Conservation (phyloP, 2,113 vertebrate genomes). For the Nycticryphes semicollaris region DNA sequence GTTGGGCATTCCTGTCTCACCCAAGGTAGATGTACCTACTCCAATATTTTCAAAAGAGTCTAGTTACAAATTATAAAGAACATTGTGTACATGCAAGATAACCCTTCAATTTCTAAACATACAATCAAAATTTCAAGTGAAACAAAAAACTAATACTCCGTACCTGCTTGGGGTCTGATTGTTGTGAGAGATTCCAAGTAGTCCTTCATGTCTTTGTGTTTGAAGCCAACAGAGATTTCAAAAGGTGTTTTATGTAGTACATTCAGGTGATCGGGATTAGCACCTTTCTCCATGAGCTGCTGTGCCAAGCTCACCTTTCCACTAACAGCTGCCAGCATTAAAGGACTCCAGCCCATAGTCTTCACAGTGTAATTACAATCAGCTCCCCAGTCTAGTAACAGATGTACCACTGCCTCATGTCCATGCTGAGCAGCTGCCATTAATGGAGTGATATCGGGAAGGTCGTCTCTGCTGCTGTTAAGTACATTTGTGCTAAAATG, state of each 20-base stretch:
- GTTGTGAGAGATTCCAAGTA: constrained; percentile 93
- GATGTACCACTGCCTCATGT: constrained; percentile 82
- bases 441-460: constrained; percentile 86
- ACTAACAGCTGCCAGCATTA: constrained; percentile 88
- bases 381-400: constrained; percentile 91
- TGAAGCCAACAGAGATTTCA: constrained; percentile 87
- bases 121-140: not conserved
- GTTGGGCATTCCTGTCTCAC: not conserved
- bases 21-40: not conserved
- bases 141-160: not conserved
- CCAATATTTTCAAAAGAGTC: not conserved
- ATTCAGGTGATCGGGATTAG: constrained; percentile 88
- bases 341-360: constrained; percentile 89
- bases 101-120: not conserved
- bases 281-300: constrained; percentile 90
- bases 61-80: not conserved
- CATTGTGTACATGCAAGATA: not conserved
- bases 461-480: constrained; percentile 75
- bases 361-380: constrained; percentile 83
- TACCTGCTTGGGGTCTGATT: constrained; percentile 89
- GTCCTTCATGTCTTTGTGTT: constrained; percentile 87
- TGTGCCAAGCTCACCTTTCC: constrained; percentile 86
- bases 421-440: constrained; percentile 91
- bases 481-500: constrained; percentile 75
- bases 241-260: constrained; percentile 91